A percentile compares a stretch with the other conserved stretches of the same genome.
These are phyloP conservation scores for Aphyosemion australe DNA, from an alignment of 2,113 vertebrate species.

Conservation along the genomic window DNA sequence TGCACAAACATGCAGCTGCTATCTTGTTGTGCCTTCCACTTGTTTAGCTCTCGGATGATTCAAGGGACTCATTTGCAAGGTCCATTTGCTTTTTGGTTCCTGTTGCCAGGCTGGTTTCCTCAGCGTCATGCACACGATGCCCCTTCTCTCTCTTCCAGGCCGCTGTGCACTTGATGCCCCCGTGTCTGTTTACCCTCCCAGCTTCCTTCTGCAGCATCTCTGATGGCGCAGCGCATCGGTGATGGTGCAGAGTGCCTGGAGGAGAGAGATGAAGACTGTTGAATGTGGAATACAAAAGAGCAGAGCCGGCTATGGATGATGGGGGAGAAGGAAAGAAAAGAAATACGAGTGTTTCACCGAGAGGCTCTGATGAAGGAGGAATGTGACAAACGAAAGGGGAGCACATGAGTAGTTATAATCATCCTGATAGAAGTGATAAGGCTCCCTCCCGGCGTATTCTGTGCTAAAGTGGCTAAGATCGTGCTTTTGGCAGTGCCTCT, in stretches of 20 bases:
- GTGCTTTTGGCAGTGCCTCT: conserved; percentile 38
- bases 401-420: conserved; percentile 23
- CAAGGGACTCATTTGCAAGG: conserved; percentile 45
- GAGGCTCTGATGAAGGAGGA: conserved; percentile 34
- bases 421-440: conserved; percentile 37
- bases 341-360: conserved; percentile 21
- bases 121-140: conserved; percentile 49
- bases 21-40: conserved; percentile 28
- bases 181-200: conserved; percentile 58
- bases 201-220: conserved; percentile 50
- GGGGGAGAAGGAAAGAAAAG: conserved; percentile 9
- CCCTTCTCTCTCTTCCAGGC: conserved; percentile 7
- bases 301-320: conserved; percentile 20
- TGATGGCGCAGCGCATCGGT: conserved; percentile 40
- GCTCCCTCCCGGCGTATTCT: conserved; percentile 35
- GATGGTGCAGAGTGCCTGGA: conserved; percentile 44
- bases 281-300: conserved; percentile 41
- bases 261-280: conserved; percentile 34
- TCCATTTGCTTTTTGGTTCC: conserved; percentile 62
- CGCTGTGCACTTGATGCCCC: conserved; percentile 52
- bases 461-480: conserved; percentile 37
- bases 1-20: neutral
- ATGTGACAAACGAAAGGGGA: conserved; percentile 45
- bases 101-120: conserved; percentile 54
- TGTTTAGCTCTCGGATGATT: conserved; percentile 62